Conservation (phyloP, 2,888 invertebrate genomes). For the Unio pictorum region DNA sequence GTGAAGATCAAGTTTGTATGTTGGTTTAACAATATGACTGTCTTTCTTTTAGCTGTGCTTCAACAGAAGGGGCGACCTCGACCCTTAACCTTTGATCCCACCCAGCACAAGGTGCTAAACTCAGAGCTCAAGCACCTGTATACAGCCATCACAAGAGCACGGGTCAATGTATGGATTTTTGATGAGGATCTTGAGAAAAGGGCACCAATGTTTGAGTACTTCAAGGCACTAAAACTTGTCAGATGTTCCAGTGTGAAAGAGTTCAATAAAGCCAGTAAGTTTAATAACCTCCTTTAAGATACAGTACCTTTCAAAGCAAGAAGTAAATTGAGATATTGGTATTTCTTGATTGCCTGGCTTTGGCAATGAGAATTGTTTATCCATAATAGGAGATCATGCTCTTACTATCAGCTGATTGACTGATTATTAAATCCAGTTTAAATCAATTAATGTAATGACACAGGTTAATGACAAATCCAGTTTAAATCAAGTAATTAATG, state of each 20-base stretch:
- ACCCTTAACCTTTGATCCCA: slow-evolving; percentile 56
- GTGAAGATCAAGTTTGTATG: too few relatives aligned
- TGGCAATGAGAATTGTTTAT: too few relatives aligned
- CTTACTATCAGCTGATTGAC: too few relatives aligned
- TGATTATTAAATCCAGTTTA: too few relatives aligned
- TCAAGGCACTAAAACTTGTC: slow-evolving; percentile 53
- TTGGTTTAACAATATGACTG: too few relatives aligned
- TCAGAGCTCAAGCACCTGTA: slow-evolving; percentile 65
- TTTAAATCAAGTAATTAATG: too few relatives aligned
- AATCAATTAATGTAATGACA: too few relatives aligned
- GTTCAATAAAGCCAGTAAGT: slow-evolving; percentile 31
- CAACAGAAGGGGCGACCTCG: slow-evolving; percentile 43
- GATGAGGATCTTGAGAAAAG: slow-evolving; percentile 58
- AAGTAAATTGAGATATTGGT: too few relatives aligned
- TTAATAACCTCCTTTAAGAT: not conserved
- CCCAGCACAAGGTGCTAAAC: slow-evolving; percentile 62
- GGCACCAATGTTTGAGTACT: slow-evolving; percentile 65
- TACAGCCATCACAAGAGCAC: slow-evolving; percentile 62
- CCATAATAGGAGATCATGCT: too few relatives aligned
- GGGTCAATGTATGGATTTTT: slow-evolving; percentile 69
- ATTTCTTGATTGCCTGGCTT: too few relatives aligned
- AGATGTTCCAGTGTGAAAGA: slow-evolving; percentile 20
- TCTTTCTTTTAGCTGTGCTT: slow-evolving; percentile 41
- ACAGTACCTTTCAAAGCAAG: too few relatives aligned
- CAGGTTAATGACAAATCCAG: too few relatives aligned